These are phyloP conservation scores for Serrognathus titanus DNA, from an alignment of 2,888 invertebrate species.

Conservation along the genomic window DNA sequence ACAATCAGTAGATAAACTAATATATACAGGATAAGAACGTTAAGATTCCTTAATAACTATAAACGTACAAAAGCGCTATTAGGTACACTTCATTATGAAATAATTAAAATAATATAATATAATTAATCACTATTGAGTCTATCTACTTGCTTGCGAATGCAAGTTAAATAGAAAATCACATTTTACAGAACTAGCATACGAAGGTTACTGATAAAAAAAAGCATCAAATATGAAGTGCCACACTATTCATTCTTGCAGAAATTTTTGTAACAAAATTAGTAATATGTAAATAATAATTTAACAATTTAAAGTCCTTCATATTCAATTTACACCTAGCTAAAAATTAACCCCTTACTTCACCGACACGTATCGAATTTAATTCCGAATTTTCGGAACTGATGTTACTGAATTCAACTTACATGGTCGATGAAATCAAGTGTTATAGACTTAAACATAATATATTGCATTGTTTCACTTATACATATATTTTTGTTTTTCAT, in stretches of 20 bases:
- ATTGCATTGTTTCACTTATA: conserved; percentile 9
- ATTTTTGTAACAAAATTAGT: not conserved
- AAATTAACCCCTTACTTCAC: not conserved
- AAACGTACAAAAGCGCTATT: not conserved
- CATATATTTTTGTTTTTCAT: not conserved
- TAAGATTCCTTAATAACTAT: not conserved
- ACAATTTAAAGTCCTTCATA: not conserved
- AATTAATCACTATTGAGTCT: not conserved
- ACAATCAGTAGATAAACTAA: not conserved
- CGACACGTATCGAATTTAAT: too few relatives aligned
- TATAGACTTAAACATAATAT: not conserved
- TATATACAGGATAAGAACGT: not conserved
- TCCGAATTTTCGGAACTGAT: too few relatives aligned
- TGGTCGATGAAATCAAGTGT: not conserved
- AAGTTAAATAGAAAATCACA: not conserved
- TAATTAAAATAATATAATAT: not conserved
- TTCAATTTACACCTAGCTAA: not conserved
- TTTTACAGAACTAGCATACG: conserved; percentile 1
- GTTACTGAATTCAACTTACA: too few relatives aligned
- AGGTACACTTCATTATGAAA: not conserved
- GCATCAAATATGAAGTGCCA: not conserved
- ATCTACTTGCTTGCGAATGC: not conserved
- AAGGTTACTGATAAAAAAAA: not conserved
- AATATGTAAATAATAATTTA: not conserved
- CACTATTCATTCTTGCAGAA: not conserved